A percentile compares a stretch with the other conserved stretches of the same genome.
phyloP scores from a whole-genome alignment of 2,113 vertebrate genomes.

The Daphoenositta chrysoptera region DNA sequence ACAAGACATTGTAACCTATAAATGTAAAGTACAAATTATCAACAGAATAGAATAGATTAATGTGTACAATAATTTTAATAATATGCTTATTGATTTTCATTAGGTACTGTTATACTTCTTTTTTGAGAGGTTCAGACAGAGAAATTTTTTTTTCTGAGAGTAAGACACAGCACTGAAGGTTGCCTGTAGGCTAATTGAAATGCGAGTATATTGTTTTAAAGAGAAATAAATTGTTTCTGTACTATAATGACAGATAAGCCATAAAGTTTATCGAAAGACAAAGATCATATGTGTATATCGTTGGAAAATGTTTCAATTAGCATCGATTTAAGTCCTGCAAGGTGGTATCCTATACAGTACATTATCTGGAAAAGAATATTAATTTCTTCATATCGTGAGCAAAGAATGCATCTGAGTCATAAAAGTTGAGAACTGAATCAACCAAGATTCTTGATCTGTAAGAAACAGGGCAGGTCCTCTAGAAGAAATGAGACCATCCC shows the following conservation, averaged over 20 bases:
- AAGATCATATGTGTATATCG: no score
- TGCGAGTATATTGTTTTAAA: background rate
- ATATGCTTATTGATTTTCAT: background rate
- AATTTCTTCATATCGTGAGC: background rate
- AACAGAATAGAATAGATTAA: background rate
- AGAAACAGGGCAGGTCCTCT: background rate
- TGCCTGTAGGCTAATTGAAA: background rate
- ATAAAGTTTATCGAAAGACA: background rate
- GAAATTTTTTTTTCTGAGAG: background rate
- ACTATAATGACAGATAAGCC: background rate
- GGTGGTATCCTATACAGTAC: background rate
- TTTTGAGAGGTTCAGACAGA: background rate
- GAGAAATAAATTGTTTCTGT: background rate
- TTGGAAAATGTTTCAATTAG: background rate
- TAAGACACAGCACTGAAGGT: background rate
- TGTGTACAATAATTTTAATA: background rate
- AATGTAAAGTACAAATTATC: background rate
- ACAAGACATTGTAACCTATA: background rate
- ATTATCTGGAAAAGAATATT: background rate
- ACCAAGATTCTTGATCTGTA: background rate
- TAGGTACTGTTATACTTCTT: background rate
- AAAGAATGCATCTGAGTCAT: background rate
- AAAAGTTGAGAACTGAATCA: background rate
- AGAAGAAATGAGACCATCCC: background rate
- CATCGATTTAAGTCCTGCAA: background rate